Conservation (phyloP, 2,888 invertebrate genomes). For the Drosophila emarginata region DNA sequence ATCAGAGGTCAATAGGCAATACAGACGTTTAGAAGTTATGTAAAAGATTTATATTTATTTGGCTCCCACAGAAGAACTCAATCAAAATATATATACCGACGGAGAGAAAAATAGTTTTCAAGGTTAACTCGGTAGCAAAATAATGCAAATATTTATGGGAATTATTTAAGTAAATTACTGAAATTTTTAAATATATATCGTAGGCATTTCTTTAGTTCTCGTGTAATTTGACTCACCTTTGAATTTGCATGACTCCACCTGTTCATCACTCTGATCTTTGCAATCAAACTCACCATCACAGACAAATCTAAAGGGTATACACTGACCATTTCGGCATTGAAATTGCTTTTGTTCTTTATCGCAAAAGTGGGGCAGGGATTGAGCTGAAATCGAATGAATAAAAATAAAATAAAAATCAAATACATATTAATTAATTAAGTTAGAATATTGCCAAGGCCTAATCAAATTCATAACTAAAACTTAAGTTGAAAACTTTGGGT, state of each 20-base stretch:
- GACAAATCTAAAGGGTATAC: conserved; percentile 89
- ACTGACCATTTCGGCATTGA: conserved; percentile 88
- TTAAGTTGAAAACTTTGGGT: conserved; percentile 75
- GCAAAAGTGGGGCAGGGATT: conserved; percentile 70
- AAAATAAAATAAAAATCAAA: conserved; percentile 51
- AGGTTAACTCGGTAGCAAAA: too few species aligned
- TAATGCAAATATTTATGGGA: too few species aligned
- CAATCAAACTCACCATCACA: conserved; percentile 92
- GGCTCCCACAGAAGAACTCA: too few species aligned
- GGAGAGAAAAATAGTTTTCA: too few species aligned
- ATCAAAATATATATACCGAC: too few species aligned
- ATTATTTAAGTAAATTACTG: too few species aligned
- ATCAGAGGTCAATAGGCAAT: too few species aligned
- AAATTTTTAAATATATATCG: too few species aligned
- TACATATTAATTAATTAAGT: conserved; percentile 70
- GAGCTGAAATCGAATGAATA: conserved; percentile 55
- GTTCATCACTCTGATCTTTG: conserved; percentile 92
- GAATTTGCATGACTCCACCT: conserved; percentile 88
- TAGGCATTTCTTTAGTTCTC: not conserved
- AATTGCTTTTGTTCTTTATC: conserved; percentile 86
- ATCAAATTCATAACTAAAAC: conserved; percentile 77
- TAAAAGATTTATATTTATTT: too few species aligned
- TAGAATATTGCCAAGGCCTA: conserved; percentile 42
- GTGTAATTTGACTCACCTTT: conserved; percentile 81
- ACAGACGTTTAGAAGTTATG: too few species aligned